Evolutionary conservation across 2,888 invertebrate species (phyloP).

Genomic region (Pinctada fucata): DNA sequence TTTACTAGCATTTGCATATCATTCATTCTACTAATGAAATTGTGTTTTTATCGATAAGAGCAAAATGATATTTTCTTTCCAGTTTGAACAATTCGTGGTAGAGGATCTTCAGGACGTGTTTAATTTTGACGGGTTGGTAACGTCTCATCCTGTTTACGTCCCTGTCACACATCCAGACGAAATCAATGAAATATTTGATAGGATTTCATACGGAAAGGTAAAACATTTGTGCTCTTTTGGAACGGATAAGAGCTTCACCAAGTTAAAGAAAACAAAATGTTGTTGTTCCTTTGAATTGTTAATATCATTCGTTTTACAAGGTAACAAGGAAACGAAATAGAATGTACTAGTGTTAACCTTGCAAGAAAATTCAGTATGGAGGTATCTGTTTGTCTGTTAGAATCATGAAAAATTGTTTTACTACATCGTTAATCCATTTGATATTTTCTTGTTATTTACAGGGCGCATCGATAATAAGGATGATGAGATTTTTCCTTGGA

Average conservation of each 20-base stretch:
- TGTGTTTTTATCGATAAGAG: too few relatives aligned
- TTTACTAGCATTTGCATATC: too few relatives aligned
- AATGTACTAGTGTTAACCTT: background rate
- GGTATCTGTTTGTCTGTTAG: background rate
- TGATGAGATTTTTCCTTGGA: slow-evolving; percentile 85
- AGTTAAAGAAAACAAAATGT: background rate
- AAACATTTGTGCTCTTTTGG: too few relatives aligned
- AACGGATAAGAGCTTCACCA: background rate
- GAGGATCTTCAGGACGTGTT: slow-evolving; percentile 48
- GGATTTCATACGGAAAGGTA: slow-evolving; percentile 93
- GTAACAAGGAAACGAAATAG: too few relatives aligned
- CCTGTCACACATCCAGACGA: slow-evolving; percentile 91
- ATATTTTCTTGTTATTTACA: slow-evolving; percentile 62
- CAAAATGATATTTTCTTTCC: slow-evolving; percentile 3
- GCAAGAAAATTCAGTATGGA: background rate
- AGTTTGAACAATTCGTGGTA: slow-evolving; percentile 54
- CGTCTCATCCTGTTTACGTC: slow-evolving; percentile 93
- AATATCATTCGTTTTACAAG: background rate
- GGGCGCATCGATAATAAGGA: slow-evolving; percentile 85
- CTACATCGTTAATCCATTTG: too few relatives aligned
- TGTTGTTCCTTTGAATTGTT: background rate
- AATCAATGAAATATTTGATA: slow-evolving; percentile 93
- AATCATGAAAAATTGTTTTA: too few relatives aligned
- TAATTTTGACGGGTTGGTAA: slow-evolving; percentile 84
- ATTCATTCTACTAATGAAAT: too few relatives aligned